Evolutionary conservation across 1,140 invertebrate species (phyloP).

Genomic region (Aphidius gifuensis): DNA sequence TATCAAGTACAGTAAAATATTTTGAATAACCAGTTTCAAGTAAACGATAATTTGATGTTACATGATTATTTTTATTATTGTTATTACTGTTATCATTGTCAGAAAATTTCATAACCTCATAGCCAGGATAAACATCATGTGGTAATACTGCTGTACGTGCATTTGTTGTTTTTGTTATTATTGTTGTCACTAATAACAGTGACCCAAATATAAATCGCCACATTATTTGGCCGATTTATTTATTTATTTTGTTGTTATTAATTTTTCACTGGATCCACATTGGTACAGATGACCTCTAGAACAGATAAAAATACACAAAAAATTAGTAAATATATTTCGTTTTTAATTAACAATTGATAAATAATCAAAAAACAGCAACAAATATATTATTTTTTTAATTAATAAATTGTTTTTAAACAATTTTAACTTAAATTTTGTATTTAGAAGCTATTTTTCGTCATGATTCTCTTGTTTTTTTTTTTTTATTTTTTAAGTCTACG

Average conservation of each 20-base stretch:
- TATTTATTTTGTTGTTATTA: constrained; percentile 17
- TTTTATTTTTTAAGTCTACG: no score
- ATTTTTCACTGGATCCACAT: constrained; percentile 38
- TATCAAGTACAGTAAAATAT: constrained; percentile 82
- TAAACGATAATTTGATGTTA: constrained; percentile 63
- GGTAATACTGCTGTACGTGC: constrained; percentile 62
- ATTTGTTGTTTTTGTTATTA: constrained; percentile 13
- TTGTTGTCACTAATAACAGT: constrained; percentile 8
- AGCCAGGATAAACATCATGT: constrained; percentile 82
- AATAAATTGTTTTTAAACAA: no score
- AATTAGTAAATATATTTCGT: neutral
- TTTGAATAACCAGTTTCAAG: constrained; percentile 75
- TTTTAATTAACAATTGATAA: neutral
- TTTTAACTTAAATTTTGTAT: no score
- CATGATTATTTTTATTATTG: constrained; percentile 36
- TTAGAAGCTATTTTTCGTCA: no score
- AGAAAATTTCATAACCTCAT: constrained; percentile 72
- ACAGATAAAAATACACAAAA: constrained; percentile 8
- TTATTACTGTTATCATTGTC: no score
- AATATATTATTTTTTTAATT: neutral
- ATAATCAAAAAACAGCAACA: no score
- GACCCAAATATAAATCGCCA: constrained; percentile 26
- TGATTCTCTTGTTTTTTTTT: no score
- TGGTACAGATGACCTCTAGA: constrained; percentile 24
- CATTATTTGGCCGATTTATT: constrained; percentile 29